These are phyloP conservation scores for Dexiosoma caninum DNA, from an alignment of 2,888 invertebrate genomes.

Conservation along the genomic window DNA sequence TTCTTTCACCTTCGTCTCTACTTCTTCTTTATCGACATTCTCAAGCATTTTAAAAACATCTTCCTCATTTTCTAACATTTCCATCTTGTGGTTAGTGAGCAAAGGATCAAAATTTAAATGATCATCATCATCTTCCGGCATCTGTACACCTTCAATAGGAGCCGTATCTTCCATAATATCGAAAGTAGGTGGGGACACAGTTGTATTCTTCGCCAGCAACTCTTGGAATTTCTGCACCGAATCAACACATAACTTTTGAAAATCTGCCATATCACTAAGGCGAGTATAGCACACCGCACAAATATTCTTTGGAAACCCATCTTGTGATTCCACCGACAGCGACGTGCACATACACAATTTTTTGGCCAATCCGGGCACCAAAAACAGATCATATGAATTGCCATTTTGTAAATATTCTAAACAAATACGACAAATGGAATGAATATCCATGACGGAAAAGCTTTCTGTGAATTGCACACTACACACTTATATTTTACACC, in stretches of 20 bases:
- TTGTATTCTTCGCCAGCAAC: constrained; percentile 67
- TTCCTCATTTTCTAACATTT: constrained; percentile 73
- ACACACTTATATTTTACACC: constrained; percentile 29
- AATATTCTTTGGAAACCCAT: constrained; percentile 74
- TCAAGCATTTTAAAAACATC: constrained; percentile 75
- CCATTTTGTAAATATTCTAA: constrained; percentile 71
- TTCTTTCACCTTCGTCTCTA: constrained; percentile 63
- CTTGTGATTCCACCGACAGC: constrained; percentile 72
- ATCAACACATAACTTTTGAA: constrained; percentile 72
- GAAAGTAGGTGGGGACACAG: constrained; percentile 62
- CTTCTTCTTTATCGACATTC: constrained; percentile 71
- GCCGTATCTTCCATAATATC: constrained; percentile 70
- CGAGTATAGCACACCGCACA: constrained; percentile 72
- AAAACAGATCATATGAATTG: constrained; percentile 71
- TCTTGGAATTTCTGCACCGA: constrained; percentile 73
- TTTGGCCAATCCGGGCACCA: constrained; percentile 72
- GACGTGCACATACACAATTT: constrained; percentile 74
- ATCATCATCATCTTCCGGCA: constrained; percentile 69
- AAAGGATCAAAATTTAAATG: constrained; percentile 72
- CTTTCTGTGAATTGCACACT: constrained; percentile 26
- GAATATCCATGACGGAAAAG: constrained; percentile 62
- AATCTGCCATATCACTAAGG: constrained; percentile 73
- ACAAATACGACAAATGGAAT: constrained; percentile 75
- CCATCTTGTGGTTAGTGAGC: constrained; percentile 71
- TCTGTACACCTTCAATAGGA: constrained; percentile 49